phyloP scores from a whole-genome alignment of 2,888 invertebrate species.

The Mimas tiliae region DNA sequence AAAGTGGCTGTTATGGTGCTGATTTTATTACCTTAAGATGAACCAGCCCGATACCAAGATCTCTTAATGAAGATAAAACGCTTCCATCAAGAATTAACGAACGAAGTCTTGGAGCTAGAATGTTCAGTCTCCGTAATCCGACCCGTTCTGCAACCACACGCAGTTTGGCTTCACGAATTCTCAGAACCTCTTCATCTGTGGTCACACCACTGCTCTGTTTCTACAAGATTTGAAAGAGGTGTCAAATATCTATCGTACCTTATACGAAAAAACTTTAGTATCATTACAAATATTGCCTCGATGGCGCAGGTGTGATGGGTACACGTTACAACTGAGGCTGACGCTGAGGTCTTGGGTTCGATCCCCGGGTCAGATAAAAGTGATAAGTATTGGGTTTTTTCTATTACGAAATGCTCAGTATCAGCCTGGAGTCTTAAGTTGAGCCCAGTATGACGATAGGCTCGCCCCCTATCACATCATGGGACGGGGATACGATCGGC shows the following conservation, averaged over 20 bases:
- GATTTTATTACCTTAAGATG: conserved; percentile 75
- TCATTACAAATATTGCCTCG: no score
- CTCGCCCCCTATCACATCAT: no score
- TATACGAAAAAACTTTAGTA: neutral
- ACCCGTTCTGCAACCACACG: conserved; percentile 87
- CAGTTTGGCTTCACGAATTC: conserved; percentile 84
- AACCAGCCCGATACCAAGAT: conserved; percentile 87
- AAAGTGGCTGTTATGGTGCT: no score
- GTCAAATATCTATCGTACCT: neutral
- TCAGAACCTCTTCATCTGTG: conserved; percentile 73
- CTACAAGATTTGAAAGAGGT: conserved; percentile 45
- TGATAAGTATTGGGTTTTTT: no score
- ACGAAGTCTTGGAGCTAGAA: conserved; percentile 86
- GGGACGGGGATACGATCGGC: no score
- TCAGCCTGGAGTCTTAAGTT: no score
- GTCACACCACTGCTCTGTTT: conserved; percentile 75
- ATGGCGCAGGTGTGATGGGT: no score
- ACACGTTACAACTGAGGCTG: no score
- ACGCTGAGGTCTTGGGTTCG: no score
- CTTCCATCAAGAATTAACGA: conserved; percentile 88
- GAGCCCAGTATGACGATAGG: no score
- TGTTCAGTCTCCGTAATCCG: conserved; percentile 86
- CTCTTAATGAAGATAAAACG: conserved; percentile 86
- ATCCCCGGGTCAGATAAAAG: no score
- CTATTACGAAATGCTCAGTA: no score